Evolutionary conservation across 2,888 invertebrate genomes (phyloP), one percentile per base, ranked within the genome.

Genomic region (Opisthograptis luteolata): DNA sequence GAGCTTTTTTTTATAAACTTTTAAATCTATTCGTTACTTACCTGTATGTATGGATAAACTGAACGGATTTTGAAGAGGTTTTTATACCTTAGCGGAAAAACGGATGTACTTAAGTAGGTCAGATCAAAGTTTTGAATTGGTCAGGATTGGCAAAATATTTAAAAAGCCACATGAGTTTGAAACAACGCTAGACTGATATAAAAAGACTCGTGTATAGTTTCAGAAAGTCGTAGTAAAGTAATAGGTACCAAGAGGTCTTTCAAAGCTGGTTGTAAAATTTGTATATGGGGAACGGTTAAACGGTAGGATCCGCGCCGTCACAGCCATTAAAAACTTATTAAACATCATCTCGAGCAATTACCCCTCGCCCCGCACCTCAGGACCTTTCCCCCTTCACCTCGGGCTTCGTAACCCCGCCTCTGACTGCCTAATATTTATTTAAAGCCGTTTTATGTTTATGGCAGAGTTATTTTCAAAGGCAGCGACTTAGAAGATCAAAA

Each of bases 321-420:
- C 81, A 81, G 91, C 92, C 92, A 92, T 92, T 93, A 92, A 92
- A 92, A 92, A 92, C 92, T 92, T 92, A 92, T 92, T 92, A 92
- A 92, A 92, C 92, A 92, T 92, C 92, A 92, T 92, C 92, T 91
- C 92, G 84, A 82, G 88, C 92, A 92, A 92, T 92, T 92, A 92
- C 91, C 81, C 43, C 79, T 31, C 19, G 10, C 17, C 36, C 46
- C 22, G 28, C 19, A 30, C 50, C 51, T 45, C 35, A 34, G 43
- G 13, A 35, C 39, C 44, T 35, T 35, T 44, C 44, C 36, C n/a
- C 40, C 50, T 49, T 49, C 40, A 51, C 34, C 51, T 43, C 43
- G 28, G 45, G 41, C 39, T 49, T 37, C 25, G 6, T 10, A 42
- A 36, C 35, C 47, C 50, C 47, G 28, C 34, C 25, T 13, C 17